These are phyloP conservation scores for Rhineura floridana DNA, from an alignment of 2,113 vertebrate genomes.

Conservation along the genomic window DNA sequence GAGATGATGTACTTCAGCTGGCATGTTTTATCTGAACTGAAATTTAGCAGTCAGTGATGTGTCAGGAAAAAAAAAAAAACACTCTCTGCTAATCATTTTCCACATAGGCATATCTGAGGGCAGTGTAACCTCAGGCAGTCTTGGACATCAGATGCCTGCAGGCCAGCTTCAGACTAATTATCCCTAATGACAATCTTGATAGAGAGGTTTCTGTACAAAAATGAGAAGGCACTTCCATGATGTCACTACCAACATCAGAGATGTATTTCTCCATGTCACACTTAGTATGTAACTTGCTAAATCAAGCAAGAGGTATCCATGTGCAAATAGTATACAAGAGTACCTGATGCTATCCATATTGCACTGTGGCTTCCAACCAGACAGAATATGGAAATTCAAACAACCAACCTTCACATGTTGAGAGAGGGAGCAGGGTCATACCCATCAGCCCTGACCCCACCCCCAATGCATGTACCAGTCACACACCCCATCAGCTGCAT, in stretches of 20 bases:
- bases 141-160: not conserved
- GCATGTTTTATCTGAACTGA: constrained; percentile 49
- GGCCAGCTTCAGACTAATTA: constrained; percentile 17
- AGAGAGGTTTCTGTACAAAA: constrained; percentile 21
- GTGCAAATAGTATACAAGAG: not conserved
- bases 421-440: not conserved
- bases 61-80: constrained; percentile 30
- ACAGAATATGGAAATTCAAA: not conserved
- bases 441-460: not conserved
- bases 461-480: not conserved
- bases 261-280: constrained; percentile 31
- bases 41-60: constrained; percentile 44
- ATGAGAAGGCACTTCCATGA: constrained; percentile 30
- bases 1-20: constrained; percentile 45
- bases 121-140: not conserved
- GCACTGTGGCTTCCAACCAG: not conserved
- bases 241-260: constrained; percentile 33
- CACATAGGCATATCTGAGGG: not conserved
- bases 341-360: not conserved
- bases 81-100: constrained; percentile 42
- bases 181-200: not conserved
- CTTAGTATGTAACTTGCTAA: not conserved
- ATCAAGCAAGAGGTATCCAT: not conserved
- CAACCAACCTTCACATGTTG: not conserved
- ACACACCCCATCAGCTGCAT: not conserved